Evolutionary conservation across 2,888 invertebrate genomes (phyloP).

Genomic region (Drosophila anceps): DNA sequence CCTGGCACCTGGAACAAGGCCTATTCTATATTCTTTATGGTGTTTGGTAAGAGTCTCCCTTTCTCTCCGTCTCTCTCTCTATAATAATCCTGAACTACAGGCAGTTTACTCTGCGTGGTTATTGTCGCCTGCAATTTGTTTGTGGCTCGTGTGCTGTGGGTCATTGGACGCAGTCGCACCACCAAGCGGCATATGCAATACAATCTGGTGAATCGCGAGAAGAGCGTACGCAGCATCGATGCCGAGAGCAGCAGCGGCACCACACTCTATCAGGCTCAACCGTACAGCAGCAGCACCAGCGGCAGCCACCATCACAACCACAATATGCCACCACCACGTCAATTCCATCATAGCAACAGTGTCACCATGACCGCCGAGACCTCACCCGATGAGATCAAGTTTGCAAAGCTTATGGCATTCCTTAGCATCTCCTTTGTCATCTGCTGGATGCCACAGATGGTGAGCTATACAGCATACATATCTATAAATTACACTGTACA

Average conservation of each 20-base stretch:
- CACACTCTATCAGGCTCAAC: conserved; percentile 77
- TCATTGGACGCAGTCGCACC: conserved; percentile 85
- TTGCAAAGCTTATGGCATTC: conserved; percentile 93
- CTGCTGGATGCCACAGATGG: conserved; percentile 96
- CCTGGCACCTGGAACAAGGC: conserved; percentile 88
- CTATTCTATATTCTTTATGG: conserved; percentile 92
- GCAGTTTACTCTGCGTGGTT: conserved; percentile 89
- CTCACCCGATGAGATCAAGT: conserved; percentile 92
- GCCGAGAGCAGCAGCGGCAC: conserved; percentile 81
- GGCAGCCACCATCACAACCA: conserved; percentile 13
- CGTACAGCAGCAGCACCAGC: conserved; percentile 30
- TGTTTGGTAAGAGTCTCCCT: conserved; percentile 88
- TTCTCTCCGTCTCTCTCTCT: neutral
- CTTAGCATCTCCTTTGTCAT: conserved; percentile 93
- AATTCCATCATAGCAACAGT: conserved; percentile 81
- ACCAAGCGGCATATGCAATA: conserved; percentile 82
- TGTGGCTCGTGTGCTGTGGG: conserved; percentile 90
- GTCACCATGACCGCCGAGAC: conserved; percentile 79
- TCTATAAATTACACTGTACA: neutral
- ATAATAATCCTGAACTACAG: conserved; percentile 4
- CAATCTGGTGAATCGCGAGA: conserved; percentile 82
- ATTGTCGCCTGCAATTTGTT: conserved; percentile 94
- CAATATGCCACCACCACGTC: conserved; percentile 58
- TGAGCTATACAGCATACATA: conserved; percentile 76
- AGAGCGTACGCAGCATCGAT: conserved; percentile 74